Evolutionary conservation across 2,888 invertebrate genomes (phyloP), one percentile per base, ranked within the genome.

Genomic region (Chromoteleia sp.): DNA sequence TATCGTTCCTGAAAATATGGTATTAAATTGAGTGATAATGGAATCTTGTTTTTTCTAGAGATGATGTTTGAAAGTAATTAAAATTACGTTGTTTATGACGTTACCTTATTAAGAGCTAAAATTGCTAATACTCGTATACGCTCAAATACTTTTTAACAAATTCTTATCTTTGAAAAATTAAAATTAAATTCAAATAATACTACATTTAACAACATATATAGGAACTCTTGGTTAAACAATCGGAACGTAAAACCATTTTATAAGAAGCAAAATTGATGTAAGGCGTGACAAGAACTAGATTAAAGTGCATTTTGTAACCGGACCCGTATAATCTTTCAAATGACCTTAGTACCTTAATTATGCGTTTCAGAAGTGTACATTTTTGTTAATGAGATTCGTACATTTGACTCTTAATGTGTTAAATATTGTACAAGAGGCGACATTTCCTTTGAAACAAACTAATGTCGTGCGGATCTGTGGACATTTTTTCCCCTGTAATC

Each of bases 401-500:
- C 67, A 41, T 67, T 59, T 68, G 68, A 67, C 63, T 71, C 36
- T 59, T 54, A 65, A 78, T 30, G 67, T 68, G 67, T 76, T 65
- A 76, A 76, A 76, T 81, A 81, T 81, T 81, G 73, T 50, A 77
- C 73, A 48, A 68, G 67, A 61, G 54, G 39, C 56, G 45, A 63
- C 67, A 21, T 48, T 77, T 29, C 17, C 76, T 81, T 81, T 76
- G 81, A 77, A 61, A 29, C 61, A 68, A 50, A 81, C 77, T 59
- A 67, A 68, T 43, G 41, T 67, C 48, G 33, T n/a, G 73, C 56
- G 17, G 25, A 68, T 14, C 29, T 15, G 68, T 36, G 54, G 52
- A 75, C 71, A 58, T 52, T 77, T 77, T 71, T 70, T 77, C 82
- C 74, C 68, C 83, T 65, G 71, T 83, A 85, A 74, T 61, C 65